Percentiles rank a stretch among this genome's conserved stretches.
phyloP scores from a whole-genome alignment of 2,888 invertebrate species.

The Toxonevra muliebris region DNA sequence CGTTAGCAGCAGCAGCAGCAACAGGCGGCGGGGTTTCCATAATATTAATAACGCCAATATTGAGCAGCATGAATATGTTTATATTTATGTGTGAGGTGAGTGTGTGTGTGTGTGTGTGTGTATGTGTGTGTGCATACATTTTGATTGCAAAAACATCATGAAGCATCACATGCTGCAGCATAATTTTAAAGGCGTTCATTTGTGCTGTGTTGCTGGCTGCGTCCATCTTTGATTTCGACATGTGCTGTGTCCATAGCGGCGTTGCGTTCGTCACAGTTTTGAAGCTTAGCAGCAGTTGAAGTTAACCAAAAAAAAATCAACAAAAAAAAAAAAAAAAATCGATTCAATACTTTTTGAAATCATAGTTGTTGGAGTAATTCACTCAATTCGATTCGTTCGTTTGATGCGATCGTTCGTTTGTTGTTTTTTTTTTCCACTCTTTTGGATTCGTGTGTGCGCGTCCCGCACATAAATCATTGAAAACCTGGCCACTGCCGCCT shows the following conservation, averaged over 20 bases:
- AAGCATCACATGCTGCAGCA: too few relatives aligned
- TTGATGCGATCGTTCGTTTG: too few relatives aligned
- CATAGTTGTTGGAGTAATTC: too few relatives aligned
- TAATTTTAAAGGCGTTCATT: constrained; percentile 23
- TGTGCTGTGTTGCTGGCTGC: background rate
- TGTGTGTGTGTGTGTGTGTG: constrained; percentile 6
- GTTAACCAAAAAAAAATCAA: too few relatives aligned
- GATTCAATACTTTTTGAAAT: too few relatives aligned
- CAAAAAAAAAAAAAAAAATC: too few relatives aligned
- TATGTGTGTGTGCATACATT: constrained; percentile 39
- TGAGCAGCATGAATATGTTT: constrained; percentile 8
- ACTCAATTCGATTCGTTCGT: too few relatives aligned
- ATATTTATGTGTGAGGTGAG: constrained; percentile 1
- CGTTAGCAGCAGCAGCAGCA: constrained; percentile 7
- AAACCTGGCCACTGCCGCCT: too few relatives aligned
- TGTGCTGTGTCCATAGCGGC: constrained; percentile 36
- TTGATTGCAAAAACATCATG: constrained; percentile 22
- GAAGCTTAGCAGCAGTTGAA: too few relatives aligned
- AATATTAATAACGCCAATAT: constrained; percentile 33
- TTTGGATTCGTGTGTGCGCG: background rate
- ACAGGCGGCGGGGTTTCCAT: constrained; percentile 25
- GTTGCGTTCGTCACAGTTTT: constrained; percentile 32
- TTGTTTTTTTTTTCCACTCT: background rate
- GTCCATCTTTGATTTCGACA: constrained; percentile 30
- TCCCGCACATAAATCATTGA: constrained; percentile 21